phyloP scores from a whole-genome alignment of 2,113 vertebrate genomes.

The Hydropotes inermis region DNA sequence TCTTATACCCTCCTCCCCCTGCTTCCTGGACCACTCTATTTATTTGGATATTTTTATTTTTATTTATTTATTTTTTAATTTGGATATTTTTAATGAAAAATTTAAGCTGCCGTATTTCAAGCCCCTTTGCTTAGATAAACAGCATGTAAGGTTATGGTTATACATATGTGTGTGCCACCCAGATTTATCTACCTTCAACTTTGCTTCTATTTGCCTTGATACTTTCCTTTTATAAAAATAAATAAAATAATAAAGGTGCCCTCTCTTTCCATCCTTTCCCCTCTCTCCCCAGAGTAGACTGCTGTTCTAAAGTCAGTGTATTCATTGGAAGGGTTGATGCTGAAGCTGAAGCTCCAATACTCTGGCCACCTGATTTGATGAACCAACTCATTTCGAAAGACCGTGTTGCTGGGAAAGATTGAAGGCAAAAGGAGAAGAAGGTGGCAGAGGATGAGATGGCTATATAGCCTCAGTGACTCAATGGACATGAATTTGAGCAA shows the following conservation, averaged over 20 bases:
- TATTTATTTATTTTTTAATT: no score
- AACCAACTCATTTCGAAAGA: background rate
- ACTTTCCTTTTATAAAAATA: background rate
- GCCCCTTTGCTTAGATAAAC: background rate
- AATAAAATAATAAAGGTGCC: background rate
- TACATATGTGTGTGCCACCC: background rate
- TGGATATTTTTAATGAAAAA: background rate
- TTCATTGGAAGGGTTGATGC: background rate
- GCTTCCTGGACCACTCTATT: background rate
- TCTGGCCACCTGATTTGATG: background rate
- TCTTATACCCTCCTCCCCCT: no score
- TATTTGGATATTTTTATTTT: background rate
- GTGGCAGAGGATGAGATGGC: background rate
- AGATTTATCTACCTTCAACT: background rate
- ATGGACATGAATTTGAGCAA: background rate
- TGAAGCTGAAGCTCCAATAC: background rate
- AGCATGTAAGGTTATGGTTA: no score
- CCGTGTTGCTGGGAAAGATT: background rate
- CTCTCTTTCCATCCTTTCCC: background rate
- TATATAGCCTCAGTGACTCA: background rate
- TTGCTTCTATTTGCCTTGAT: background rate
- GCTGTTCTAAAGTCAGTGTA: accelerated
- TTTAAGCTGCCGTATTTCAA: background rate
- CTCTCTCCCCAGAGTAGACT: background rate
- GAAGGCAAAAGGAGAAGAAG: background rate